A percentile compares a stretch with the other conserved stretches of the same genome.
Conservation (phyloP, 2,888 invertebrate genomes). For the Morpho deidamia region DNA sequence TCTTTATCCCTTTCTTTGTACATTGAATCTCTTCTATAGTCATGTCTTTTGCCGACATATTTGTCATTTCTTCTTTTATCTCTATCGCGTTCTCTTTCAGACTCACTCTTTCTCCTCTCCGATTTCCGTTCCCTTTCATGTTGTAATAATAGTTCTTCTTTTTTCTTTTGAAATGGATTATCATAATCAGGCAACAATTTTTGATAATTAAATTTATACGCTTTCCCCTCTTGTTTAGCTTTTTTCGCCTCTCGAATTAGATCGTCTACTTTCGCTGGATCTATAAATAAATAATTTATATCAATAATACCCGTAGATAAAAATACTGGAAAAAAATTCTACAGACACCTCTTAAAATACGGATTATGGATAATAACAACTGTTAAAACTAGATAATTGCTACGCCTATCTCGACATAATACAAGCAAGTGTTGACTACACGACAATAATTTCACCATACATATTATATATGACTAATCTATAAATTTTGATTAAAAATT, state of each 20-base stretch:
- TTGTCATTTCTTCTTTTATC: constrained; percentile 31
- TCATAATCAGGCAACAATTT: constrained; percentile 64
- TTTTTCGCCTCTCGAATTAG: constrained; percentile 65
- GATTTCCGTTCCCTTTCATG: constrained; percentile 28
- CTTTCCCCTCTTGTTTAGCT: constrained; percentile 57
- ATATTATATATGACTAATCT: too few species aligned
- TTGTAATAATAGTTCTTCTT: constrained; percentile 27
- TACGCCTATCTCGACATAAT: too few species aligned
- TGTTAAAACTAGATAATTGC: too few species aligned
- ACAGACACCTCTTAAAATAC: not conserved
- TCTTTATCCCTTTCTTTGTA: constrained; percentile 33
- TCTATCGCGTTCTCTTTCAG: constrained; percentile 26
- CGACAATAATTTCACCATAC: too few species aligned
- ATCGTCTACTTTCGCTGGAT: constrained; percentile 61
- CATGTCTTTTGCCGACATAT: constrained; percentile 30
- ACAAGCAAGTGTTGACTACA: too few species aligned
- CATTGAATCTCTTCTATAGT: constrained; percentile 32
- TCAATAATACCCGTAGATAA: not conserved
- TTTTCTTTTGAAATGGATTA: constrained; percentile 61
- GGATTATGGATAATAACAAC: too few species aligned
- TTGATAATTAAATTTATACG: constrained; percentile 66
- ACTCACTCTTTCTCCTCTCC: constrained; percentile 23
- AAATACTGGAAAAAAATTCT: not conserved
- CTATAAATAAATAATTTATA: constrained; percentile 21
- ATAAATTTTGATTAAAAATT: too few species aligned